Evolutionary conservation across 2,888 invertebrate genomes (phyloP), one percentile per base, ranked within the genome.

Genomic region (Timema podura): DNA sequence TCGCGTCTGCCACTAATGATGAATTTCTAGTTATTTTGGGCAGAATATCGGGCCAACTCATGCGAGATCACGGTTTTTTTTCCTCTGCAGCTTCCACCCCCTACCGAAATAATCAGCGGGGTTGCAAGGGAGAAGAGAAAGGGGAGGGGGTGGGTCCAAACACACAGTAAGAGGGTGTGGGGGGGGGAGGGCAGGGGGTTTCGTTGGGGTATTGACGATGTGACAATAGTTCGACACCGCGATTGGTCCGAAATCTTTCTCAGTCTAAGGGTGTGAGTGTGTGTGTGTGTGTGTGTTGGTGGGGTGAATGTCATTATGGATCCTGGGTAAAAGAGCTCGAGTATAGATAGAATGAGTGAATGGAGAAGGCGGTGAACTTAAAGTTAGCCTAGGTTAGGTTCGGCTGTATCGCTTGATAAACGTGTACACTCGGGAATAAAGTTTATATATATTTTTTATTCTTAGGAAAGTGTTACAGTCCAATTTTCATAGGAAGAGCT

Each of bases 151-250:
- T 30, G 30, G 30, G 30, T 30, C 30, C 30, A 30, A 61, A 68
- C 59, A 65, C 69, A 65, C 48, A 10, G 66, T 54, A 47, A 45
- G 64, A 64, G 45, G 46, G 45, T 30, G 69, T 6, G 48, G 15
- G 16, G 45, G 57, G 66, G 79, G 79, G 79, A 79, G 79, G 77
- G 74, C 74, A 9, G 9, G 61, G 30, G 61, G 44, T 45, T 45
- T 45, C 51, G 11, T 51, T 68, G 30, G 30, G 30, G 64, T 64
- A 65, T 71, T 71, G 64, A 69, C 71, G 67, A 64, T 47, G 69
- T 69, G 67, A 71, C 71, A 71, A 71, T 71, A 51, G 64, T 48
- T 49, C 61, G 61, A 61, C 61, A 61, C 61, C 61, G 61, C 61
- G 61, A 61, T 61, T 61, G 61, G 61, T 45, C 61, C 61, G 61